Evolutionary conservation across 2,888 invertebrate species (phyloP).

Genomic region (Folsomia manolachei): DNA sequence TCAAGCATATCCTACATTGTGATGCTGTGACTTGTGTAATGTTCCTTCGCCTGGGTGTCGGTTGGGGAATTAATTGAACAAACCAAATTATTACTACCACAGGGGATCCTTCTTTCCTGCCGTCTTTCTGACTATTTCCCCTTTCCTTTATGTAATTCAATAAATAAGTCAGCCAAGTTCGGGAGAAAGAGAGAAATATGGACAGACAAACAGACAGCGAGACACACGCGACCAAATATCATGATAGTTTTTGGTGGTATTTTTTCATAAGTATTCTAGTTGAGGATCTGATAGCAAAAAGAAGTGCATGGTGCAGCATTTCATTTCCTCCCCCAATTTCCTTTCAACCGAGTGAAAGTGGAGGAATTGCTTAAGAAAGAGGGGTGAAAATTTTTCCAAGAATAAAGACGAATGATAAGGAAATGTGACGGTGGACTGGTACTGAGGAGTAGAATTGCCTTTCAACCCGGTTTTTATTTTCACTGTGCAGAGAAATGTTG

Average conservation of each 20-base stretch:
- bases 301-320: not conserved
- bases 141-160: slow-evolving; percentile 4
- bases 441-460: not conserved
- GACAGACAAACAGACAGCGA: not conserved
- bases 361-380: not conserved
- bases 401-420: not conserved
- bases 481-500: slow-evolving; percentile 5
- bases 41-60: not conserved
- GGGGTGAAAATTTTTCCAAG: slow-evolving; percentile 2
- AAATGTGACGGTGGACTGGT: not conserved
- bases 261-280: slow-evolving; percentile 7
- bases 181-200: not conserved
- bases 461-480: not conserved
- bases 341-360: not conserved
- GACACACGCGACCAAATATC: not conserved
- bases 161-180: slow-evolving; percentile 8
- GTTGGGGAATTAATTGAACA: slow-evolving; percentile 19
- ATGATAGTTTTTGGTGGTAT: not conserved
- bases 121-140: not conserved
- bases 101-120: slow-evolving; percentile 9
- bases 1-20: not conserved
- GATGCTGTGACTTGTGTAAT: not conserved
- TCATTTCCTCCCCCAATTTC: not conserved
- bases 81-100: slow-evolving; percentile 21
- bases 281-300: not conserved